Conservation (phyloP, 53 echinoderm and acorn worm genomes). For the Pentamera pediparva region DNA sequence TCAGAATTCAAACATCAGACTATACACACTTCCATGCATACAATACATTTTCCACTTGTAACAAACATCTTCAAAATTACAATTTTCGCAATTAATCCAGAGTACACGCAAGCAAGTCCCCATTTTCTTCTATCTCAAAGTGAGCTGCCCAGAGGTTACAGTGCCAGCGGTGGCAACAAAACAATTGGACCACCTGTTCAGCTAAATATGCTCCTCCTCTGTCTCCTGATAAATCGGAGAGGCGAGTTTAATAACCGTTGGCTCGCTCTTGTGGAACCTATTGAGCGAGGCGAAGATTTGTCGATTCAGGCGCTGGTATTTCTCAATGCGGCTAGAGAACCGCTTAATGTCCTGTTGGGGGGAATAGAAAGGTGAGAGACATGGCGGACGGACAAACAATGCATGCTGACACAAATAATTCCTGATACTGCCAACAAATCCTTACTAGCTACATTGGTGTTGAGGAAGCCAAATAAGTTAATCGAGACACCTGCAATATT, state of each 20-base stretch:
- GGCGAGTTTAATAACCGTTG: slow-evolving; percentile 5
- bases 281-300: slow-evolving; percentile 89
- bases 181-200: neutral
- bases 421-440: too few relatives aligned
- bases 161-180: neutral
- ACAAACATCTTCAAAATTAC: too few relatives aligned
- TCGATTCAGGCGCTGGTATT: slow-evolving; percentile 86
- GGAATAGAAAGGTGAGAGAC: neutral
- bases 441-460: too few relatives aligned
- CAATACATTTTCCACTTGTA: neutral
- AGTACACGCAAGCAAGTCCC: too few relatives aligned
- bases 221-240: slow-evolving; percentile 8
- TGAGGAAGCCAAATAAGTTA: too few relatives aligned
- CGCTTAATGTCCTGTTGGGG: slow-evolving; percentile 61
- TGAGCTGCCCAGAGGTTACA: too few relatives aligned
- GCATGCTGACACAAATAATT: too few relatives aligned
- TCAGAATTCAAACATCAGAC: neutral
- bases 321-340: slow-evolving; percentile 77
- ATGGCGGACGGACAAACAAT: too few relatives aligned
- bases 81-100: too few relatives aligned
- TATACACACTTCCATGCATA: neutral
- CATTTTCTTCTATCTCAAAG: too few relatives aligned
- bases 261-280: slow-evolving; percentile 74
- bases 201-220: slow-evolving; percentile 2
- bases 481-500: too few relatives aligned